A percentile compares a stretch with the other conserved stretches of the same genome.
Evolutionary conservation across 1,140 invertebrate genomes (phyloP).

Genomic region (Bombus superbus): DNA sequence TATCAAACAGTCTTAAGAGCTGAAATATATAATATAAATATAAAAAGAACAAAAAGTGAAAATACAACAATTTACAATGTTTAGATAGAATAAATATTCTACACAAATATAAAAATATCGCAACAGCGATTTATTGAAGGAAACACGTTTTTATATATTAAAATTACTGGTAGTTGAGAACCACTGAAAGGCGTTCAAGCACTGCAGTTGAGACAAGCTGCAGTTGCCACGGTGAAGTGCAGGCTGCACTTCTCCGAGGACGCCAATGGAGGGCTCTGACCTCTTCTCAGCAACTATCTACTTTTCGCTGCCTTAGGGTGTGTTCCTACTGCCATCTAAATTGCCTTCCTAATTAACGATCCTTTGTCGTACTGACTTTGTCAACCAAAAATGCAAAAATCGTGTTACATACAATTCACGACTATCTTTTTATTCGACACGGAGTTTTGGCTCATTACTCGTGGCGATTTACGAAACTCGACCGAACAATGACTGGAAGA

Average conservation of each 20-base stretch:
- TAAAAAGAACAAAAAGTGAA: not conserved
- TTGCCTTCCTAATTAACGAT: conserved; percentile 57
- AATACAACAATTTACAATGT: not conserved
- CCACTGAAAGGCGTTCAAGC: conserved; percentile 63
- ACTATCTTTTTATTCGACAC: not conserved
- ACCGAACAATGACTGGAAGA: not conserved
- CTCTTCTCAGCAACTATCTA: conserved; percentile 59
- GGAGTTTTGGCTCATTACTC: conserved; percentile 2
- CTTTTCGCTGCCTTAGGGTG: conserved; percentile 65
- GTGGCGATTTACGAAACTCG: not conserved
- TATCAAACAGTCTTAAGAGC: not conserved
- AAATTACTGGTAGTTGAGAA: conserved; percentile 60
- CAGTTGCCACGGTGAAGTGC: conserved; percentile 67
- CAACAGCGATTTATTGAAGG: not conserved
- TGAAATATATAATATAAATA: too few relatives aligned
- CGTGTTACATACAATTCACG: not conserved
- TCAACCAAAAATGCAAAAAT: conserved; percentile 3
- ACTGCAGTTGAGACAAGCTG: conserved; percentile 63
- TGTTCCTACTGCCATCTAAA: conserved; percentile 54
- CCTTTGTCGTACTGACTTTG: conserved; percentile 34
- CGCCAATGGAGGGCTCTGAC: conserved; percentile 73
- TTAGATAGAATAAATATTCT: not conserved
- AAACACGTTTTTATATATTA: not conserved
- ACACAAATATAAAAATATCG: not conserved
- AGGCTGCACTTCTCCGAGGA: conserved; percentile 65